Percentiles rank a stretch among this genome's conserved stretches.
Evolutionary conservation across 2,797 vertebrate species (phyloP).

Genomic region (Bradypodion pumilum): DNA sequence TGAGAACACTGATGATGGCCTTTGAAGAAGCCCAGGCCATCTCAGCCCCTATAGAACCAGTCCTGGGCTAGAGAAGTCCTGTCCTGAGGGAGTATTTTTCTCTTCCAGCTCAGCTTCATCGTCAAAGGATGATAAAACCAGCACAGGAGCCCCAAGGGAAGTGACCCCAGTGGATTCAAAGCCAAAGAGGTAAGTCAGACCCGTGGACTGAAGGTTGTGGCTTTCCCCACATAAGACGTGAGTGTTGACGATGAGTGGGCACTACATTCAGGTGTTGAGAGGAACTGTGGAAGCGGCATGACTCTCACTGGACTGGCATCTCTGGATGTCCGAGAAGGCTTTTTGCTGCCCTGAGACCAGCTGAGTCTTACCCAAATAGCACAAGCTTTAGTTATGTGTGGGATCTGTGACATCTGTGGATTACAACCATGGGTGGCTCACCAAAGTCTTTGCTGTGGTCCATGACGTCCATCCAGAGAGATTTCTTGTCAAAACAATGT

Average conservation of each 20-base stretch:
- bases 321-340: background rate
- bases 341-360: too few species aligned
- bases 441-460: too few species aligned
- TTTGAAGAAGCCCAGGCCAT: background rate
- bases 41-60: background rate
- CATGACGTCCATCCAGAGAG: too few species aligned
- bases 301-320: background rate
- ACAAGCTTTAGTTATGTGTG: background rate
- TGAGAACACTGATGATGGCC: too few species aligned
- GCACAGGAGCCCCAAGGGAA: background rate
- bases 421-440: background rate
- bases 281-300: background rate
- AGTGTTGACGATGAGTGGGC: too few species aligned
- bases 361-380: too few species aligned
- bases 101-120: constrained; percentile 2
- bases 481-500: too few species aligned
- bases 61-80: background rate
- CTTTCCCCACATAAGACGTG: background rate
- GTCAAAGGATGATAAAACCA: constrained; percentile 13
- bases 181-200: background rate
- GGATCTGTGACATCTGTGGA: too few species aligned
- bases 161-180: background rate
- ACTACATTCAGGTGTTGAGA: background rate
- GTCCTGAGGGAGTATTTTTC: background rate
- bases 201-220: too few species aligned